Percentiles rank a stretch among this genome's conserved stretches.
These are phyloP conservation scores for Serinus canaria DNA, from an alignment of 2,113 vertebrate genomes.

Conservation along the genomic window DNA sequence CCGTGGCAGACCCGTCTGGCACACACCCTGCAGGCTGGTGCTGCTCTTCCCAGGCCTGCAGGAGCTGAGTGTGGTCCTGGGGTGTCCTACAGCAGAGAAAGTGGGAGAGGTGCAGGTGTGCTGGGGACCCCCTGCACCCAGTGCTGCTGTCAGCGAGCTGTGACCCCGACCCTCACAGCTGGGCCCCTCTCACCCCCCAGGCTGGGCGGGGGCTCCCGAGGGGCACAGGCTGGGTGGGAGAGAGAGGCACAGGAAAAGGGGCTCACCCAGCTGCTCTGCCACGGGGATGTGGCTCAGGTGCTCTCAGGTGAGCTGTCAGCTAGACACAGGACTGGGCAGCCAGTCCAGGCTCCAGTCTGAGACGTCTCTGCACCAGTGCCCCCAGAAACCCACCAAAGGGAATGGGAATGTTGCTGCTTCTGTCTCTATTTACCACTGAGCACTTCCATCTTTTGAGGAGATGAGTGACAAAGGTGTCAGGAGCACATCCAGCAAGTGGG, in stretches of 20 bases:
- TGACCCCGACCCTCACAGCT: neutral
- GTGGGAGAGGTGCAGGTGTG: neutral
- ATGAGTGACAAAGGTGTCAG: neutral
- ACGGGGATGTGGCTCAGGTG: accelerated
- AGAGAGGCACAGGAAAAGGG: accelerated
- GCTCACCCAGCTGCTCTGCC: neutral
- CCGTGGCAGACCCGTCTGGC: accelerated
- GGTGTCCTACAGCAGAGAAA: neutral
- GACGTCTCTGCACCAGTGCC: accelerated
- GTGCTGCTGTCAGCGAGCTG: neutral
- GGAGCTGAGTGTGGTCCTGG: accelerated
- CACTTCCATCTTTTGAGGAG: accelerated
- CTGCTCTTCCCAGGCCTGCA: neutral
- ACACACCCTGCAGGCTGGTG: neutral
- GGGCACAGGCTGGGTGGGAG: neutral
- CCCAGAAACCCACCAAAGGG: neutral
- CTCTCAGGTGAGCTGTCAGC: too few species aligned
- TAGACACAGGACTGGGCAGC: neutral
- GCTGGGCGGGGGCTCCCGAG: neutral
- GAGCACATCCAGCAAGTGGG: accelerated
- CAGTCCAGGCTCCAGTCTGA: too few species aligned
- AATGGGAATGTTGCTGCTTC: neutral
- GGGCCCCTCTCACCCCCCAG: neutral
- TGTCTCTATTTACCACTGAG: accelerated
- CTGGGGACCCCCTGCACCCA: neutral